Evolutionary conservation across 2,113 vertebrate species (phyloP).

Genomic region (Zosterops lateralis): DNA sequence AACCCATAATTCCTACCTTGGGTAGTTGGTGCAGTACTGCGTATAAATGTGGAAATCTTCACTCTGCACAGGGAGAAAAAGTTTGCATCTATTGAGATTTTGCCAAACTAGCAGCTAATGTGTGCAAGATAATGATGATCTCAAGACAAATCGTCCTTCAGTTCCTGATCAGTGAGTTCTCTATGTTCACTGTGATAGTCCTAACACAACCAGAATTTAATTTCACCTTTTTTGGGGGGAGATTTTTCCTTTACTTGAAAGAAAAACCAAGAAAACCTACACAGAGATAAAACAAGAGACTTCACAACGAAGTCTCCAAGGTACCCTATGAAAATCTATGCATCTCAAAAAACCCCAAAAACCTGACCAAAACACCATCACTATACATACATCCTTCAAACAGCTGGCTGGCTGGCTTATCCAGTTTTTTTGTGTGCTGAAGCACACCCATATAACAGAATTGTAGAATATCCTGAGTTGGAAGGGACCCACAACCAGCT

Average conservation of each 20-base stretch:
- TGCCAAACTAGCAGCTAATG: neutral
- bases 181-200: neutral
- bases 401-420: neutral
- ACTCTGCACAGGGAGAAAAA: slow-evolving; percentile 76
- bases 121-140: neutral
- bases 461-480: neutral
- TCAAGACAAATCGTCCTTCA: neutral
- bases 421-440: neutral
- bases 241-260: neutral
- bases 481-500: neutral
- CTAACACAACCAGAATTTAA: neutral
- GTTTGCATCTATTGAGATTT: slow-evolving; percentile 11
- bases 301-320: neutral
- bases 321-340: neutral
- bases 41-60: slow-evolving; percentile 97
- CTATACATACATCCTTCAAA: neutral
- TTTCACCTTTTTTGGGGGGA: neutral
- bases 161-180: neutral
- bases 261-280: neutral
- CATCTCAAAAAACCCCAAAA: neutral
- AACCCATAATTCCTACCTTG: slow-evolving; percentile 75
- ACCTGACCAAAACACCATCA: neutral
- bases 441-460: neutral
- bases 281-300: neutral
- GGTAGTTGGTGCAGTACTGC: slow-evolving; percentile 95